Evolutionary conservation across 2,113 vertebrate species (phyloP), one percentile per base, ranked within the genome.

Genomic region (Rhinichthys klamathensis): DNA sequence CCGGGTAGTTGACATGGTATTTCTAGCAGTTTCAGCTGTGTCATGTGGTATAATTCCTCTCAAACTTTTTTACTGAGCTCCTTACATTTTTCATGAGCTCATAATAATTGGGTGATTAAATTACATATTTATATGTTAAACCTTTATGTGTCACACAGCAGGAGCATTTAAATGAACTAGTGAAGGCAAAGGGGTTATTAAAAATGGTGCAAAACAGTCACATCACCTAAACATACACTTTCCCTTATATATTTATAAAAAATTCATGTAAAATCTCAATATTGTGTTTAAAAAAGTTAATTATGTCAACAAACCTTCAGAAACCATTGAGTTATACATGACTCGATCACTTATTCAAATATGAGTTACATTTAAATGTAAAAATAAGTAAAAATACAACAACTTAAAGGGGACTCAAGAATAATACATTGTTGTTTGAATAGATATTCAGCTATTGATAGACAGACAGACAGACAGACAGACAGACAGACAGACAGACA

Each of bases 371-470:
- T 56, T 56, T 23, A 8, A 56, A 23, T 23, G 54, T 69, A 41
- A 70, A 38, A 67, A 69, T 12, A 44, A 85, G 13, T 69, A 60
- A 41, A 60, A 60, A 32, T 18, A 77, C 18, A 35, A 77, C 16
- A 8, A 54, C 13, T 10, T 3, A 7, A 9, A 67, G 30, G 23
- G 23, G 12, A 74, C n/a, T 9, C 2, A 76, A 30, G 15, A 32
- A 25, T 21, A 54, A 76, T 49, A 46, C 0, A 30, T 51, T 67
- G 63, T 18, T 18, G 16, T 21, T 54, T 30, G 13, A 25, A 65
- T 65, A 32, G 25, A 65, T 30, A 58, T 6, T 7, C 2, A 58
- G 54, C 23, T 58, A 60, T 13, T 12, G 60, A 25, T 61, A 25
- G 2, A 61, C 4, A 25, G n/a, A 61, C 3, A 11, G n/a, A 61